Base-by-base conservation (phyloP, 2,797 vertebrate genomes). In the Anisognathus igniventris region DNA sequence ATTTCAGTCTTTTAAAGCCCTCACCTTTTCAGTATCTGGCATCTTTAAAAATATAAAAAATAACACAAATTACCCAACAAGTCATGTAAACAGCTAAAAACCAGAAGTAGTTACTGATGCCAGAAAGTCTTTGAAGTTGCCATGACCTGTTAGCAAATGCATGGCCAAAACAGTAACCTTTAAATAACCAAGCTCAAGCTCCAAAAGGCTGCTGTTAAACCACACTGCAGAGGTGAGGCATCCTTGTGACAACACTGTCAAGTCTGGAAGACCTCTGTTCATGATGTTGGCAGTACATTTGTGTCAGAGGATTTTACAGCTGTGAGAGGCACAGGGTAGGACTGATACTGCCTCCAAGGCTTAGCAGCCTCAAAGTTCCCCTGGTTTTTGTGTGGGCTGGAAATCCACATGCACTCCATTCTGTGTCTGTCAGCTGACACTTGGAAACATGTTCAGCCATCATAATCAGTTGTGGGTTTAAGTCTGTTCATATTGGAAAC, bases 391-490 rank as follows among this genome's bases (percentile, higher is more conserved):
- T 58, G 37, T 0, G 5, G 42, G 44, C 30, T 56, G 18, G 58
- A 51, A 80, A 77, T 70, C 51, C 1, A 0, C 12, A 0, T 3
- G 35, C 23, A 3, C 44, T 86, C 3, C 0, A 12, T 79, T 79
- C 72, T 67, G 30, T 44, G 10, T 57, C 44, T 50, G 19, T 51
- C 30, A 58, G 20, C 22, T 73, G 68, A 24, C 12, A 17, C 51
- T 56, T 30, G 65, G 40, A 44, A 33, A 45, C 6, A 2, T 4
- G 56, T 73, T 62, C 50, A 51, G 28, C 22, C 40, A 28, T 0
- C 0, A 2, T 28, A 58, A 58, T 58, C 20, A 6, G 22, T 28
- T 58, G 40, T 50, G 25, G 15, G 7, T 57, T 91, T 60, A 54
- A 16, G 74, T 37, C 12, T 20, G 42, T 42, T 42, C 42, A 42